A percentile compares a stretch with the other conserved stretches of the same genome.
Evolutionary conservation across 1,140 invertebrate genomes (phyloP).

Genomic region (Brachionus plicatilis): DNA sequence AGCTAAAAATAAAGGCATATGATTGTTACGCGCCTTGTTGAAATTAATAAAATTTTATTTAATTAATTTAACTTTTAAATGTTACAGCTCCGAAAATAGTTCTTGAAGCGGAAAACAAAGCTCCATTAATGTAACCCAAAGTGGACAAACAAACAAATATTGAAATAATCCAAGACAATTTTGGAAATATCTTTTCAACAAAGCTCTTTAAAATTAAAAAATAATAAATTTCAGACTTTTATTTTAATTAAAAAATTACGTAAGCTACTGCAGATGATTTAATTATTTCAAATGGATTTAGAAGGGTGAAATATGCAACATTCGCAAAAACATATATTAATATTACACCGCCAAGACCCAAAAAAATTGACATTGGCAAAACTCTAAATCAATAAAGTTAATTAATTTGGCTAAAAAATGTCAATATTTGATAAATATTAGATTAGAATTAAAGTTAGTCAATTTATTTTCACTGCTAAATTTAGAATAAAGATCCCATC

Average conservation of each 20-base stretch:
- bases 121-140: conserved; percentile 96
- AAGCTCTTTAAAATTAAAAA: conserved; percentile 61
- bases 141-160: conserved; percentile 95
- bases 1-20: conserved; percentile 25
- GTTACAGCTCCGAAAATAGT: conserved; percentile 27
- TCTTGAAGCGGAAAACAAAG: conserved; percentile 84
- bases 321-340: conserved; percentile 61
- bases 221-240: background rate
- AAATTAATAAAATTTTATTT: background rate
- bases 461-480: too few species aligned
- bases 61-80: background rate
- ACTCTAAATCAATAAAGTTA: conserved; percentile 47
- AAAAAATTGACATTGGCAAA: conserved; percentile 47
- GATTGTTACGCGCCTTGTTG: conserved; percentile 23
- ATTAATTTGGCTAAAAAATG: background rate
- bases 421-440: conserved; percentile 46
- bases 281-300: conserved; percentile 62
- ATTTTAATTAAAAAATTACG: conserved; percentile 46
- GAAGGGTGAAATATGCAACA: conserved; percentile 44
- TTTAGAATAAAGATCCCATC: too few species aligned
- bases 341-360: conserved; percentile 67
- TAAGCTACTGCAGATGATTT: conserved; percentile 58
- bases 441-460: background rate
- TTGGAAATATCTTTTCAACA: conserved; percentile 82
- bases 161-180: conserved; percentile 86